Evolutionary conservation across 2,888 invertebrate genomes (phyloP), one percentile per base, ranked within the genome.

Genomic region (Xestia rhomboidea): DNA sequence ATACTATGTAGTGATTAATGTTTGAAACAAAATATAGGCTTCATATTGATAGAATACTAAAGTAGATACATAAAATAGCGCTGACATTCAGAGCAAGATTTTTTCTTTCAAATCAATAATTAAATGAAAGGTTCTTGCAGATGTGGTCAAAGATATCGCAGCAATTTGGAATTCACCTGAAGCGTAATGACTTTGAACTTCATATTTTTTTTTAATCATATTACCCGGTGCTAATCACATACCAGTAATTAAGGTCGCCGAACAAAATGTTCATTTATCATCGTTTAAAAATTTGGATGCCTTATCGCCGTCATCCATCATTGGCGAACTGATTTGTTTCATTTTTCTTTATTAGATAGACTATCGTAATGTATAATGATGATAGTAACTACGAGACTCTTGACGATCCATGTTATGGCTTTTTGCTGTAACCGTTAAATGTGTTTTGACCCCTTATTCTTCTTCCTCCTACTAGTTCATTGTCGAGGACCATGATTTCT

Each of bases 231-330:
- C 64, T 81, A 67, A 81, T 68, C 76, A 27, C 46, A 70, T 71
- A 84, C 79, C 82, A 54, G 68, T 76, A 79, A 79, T 84, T 86
- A 83, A 75, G 81, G 79, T 72, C 79, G 66, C 57, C 15, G 46
- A 70, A 38, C 41, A 86, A 82, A 86, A 66, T 54, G 11, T 67
- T 68, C 63, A 87, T 84, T 78, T 70, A 78, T 84, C 78, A 74
- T 76, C 73, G 68, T 80, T 82, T 67, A 73, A 76, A 81, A 81
- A 86, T 75, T 68, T 67, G 73, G 54, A 24, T 76, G 15, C 66
- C 49, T 69, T 75, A 77, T 70, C 76, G 54, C 49, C 27, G 51
- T 74, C 77, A 79, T 80, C 41, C 57, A 77, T 83, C 73, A 78
- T 69, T 73, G 63, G 38, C 51, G 27, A 76, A 82, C 62, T 74